Conservation (phyloP, 1,140 invertebrate genomes). For the Habropoda laboriosa region DNA sequence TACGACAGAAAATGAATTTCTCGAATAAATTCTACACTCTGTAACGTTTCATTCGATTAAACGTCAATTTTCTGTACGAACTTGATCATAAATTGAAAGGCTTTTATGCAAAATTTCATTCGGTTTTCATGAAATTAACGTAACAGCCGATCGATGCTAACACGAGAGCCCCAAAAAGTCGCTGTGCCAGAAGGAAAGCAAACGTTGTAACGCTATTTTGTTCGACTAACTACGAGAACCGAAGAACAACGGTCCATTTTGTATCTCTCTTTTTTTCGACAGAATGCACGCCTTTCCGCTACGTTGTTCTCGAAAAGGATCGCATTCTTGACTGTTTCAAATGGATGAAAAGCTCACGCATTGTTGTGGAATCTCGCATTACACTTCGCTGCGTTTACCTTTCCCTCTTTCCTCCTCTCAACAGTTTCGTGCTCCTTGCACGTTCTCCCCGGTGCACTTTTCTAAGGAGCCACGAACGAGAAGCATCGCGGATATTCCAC, state of each 20-base stretch:
- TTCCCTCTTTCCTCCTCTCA: neutral
- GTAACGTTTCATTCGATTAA: too few species aligned
- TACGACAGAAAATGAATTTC: neutral
- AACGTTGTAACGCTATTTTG: neutral
- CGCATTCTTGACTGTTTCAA: constrained; percentile 11
- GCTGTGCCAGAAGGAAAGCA: neutral
- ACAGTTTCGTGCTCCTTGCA: neutral
- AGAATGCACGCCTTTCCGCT: neutral
- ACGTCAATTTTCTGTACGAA: too few species aligned
- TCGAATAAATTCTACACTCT: too few species aligned
- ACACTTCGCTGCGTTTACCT: constrained; percentile 28
- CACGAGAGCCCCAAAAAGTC: too few species aligned
- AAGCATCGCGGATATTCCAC: neutral
- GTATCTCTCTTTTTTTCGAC: neutral
- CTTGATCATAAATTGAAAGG: too few species aligned
- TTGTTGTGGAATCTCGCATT: constrained; percentile 46
- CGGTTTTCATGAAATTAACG: too few species aligned
- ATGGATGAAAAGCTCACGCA: constrained; percentile 27
- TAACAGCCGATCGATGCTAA: too few species aligned
- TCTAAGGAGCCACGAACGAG: neutral
- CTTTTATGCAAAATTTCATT: too few species aligned
- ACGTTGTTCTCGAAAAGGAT: constrained; percentile 31
- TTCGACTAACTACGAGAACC: neutral
- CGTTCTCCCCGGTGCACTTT: constrained; percentile 17
- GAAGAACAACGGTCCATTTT: constrained; percentile 12